Percentiles rank a stretch among this genome's conserved stretches.
phyloP scores from a whole-genome alignment of 2,113 vertebrate species.

The Saccopteryx leptura region DNA sequence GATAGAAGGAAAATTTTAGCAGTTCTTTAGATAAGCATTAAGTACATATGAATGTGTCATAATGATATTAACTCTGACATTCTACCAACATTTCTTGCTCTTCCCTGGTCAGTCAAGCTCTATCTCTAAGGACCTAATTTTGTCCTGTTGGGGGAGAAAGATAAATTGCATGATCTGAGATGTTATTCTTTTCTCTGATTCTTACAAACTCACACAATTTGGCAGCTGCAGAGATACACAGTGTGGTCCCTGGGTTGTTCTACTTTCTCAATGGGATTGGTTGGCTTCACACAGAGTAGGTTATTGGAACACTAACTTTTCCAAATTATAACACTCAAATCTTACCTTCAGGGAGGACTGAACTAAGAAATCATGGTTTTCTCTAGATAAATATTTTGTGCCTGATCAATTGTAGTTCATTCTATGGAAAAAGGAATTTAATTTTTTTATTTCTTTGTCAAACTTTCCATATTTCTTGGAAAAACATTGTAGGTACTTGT shows the following conservation, averaged over 20 bases:
- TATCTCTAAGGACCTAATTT: neutral
- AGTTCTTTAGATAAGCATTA: neutral
- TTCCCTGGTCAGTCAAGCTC: neutral
- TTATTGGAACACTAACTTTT: slow-evolving; percentile 22
- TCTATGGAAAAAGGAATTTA: slow-evolving; percentile 47
- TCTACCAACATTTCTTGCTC: neutral
- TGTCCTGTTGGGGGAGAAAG: neutral
- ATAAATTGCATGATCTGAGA: neutral
- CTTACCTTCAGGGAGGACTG: neutral
- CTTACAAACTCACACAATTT: neutral
- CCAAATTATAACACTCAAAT: neutral
- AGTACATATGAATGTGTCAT: neutral
- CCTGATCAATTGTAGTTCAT: slow-evolving; percentile 50
- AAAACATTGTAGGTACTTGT: slow-evolving; percentile 78
- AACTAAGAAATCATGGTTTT: neutral
- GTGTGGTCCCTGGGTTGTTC: neutral
- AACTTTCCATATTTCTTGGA: slow-evolving; percentile 71
- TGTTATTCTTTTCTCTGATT: neutral
- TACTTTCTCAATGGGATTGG: neutral
- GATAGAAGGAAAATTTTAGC: neutral
- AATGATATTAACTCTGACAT: neutral
- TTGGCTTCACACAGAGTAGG: slow-evolving; percentile 38
- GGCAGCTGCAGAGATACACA: neutral
- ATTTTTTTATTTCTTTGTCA: slow-evolving; percentile 51
- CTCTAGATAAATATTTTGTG: slow-evolving; percentile 72